These are phyloP conservation scores for Danaus melanippus DNA, from an alignment of 1,140 invertebrate genomes.

Conservation along the genomic window DNA sequence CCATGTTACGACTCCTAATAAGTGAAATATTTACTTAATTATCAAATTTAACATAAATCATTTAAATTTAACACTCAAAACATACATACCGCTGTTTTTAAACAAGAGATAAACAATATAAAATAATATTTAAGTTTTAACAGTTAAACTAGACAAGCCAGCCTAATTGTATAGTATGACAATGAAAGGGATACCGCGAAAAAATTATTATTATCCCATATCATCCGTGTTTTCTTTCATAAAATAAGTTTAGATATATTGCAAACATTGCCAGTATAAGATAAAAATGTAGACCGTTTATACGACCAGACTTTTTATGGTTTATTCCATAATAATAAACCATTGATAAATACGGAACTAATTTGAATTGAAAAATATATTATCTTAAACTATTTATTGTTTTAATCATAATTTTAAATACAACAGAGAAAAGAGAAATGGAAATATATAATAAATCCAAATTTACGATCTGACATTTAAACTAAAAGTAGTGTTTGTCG, in stretches of 20 bases:
- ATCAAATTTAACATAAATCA: constrained; percentile 8
- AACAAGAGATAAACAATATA: constrained; percentile 14
- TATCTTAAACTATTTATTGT: no score
- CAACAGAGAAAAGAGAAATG: no score
- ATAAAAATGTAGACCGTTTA: constrained; percentile 11
- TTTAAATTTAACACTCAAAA: constrained; percentile 12
- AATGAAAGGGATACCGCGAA: constrained; percentile 38
- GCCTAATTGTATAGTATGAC: constrained; percentile 12
- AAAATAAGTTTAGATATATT: constrained; percentile 23
- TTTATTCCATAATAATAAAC: background rate
- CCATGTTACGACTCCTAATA: constrained; percentile 16
- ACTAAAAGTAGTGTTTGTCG: no score
- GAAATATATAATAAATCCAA: no score
- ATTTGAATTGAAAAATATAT: no score
- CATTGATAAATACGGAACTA: no score
- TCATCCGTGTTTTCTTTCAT: constrained; percentile 31
- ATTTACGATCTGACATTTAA: no score
- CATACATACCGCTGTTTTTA: constrained; percentile 18
- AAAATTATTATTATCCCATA: constrained; percentile 34
- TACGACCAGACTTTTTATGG: background rate
- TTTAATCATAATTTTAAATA: no score
- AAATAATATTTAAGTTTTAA: constrained; percentile 6
- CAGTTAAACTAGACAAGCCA: constrained; percentile 8
- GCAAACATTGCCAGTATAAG: constrained; percentile 25
- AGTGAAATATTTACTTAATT: constrained; percentile 10